These are phyloP conservation scores for Megaceryle torquata DNA, from an alignment of 2,113 vertebrate species.

Conservation along the genomic window DNA sequence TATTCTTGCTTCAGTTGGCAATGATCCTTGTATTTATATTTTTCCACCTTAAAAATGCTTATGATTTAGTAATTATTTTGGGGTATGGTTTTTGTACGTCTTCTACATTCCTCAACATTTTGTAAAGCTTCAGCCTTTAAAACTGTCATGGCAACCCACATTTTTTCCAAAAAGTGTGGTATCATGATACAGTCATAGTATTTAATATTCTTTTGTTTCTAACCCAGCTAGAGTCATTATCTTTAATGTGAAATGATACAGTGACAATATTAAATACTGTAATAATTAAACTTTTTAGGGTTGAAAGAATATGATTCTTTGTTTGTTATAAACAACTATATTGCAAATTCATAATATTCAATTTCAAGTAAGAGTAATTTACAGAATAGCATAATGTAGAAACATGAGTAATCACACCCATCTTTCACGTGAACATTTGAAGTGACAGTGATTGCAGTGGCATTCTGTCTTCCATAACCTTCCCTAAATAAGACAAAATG, in stretches of 20 bases:
- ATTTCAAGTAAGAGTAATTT: background rate
- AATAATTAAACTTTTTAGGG: background rate
- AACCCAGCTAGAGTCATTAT: background rate
- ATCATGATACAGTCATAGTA: background rate
- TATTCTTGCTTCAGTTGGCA: background rate
- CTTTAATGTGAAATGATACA: conserved; percentile 2
- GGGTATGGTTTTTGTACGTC: background rate
- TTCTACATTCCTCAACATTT: background rate
- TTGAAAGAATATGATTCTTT: background rate
- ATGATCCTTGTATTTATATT: background rate
- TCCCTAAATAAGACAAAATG: background rate
- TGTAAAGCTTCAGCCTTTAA: background rate
- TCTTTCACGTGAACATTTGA: conserved; percentile 11
- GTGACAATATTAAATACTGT: background rate
- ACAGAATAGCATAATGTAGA: background rate
- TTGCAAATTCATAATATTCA: background rate
- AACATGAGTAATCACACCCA: background rate
- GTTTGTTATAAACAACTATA: conserved; percentile 4
- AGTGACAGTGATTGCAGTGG: conserved; percentile 6
- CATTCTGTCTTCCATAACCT: background rate
- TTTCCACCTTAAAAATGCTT: background rate
- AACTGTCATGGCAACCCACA: background rate
- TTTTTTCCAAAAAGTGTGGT: background rate
- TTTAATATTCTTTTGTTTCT: background rate
- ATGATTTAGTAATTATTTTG: background rate